These are phyloP conservation scores for Andricus quercusramuli DNA, from an alignment of 2,888 invertebrate genomes.

Conservation along the genomic window DNA sequence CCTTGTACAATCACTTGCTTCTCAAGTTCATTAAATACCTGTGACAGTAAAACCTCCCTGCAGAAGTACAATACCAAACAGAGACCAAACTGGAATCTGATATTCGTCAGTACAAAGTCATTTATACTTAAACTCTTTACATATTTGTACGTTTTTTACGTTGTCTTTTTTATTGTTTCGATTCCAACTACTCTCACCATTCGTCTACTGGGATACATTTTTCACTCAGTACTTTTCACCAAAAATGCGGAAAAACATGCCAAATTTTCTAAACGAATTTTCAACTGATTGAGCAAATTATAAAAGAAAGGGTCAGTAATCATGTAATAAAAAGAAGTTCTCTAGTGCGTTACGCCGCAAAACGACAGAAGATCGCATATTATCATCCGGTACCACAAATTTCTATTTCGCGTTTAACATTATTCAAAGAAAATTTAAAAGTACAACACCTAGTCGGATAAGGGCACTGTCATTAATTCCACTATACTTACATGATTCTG, in stretches of 20 bases:
- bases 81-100: background rate
- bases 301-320: too few relatives aligned
- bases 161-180: background rate
- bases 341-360: too few relatives aligned
- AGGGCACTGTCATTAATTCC: too few relatives aligned
- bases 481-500: too few relatives aligned
- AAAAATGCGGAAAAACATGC: background rate
- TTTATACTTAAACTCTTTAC: background rate
- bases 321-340: too few relatives aligned
- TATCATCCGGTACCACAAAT: too few relatives aligned
- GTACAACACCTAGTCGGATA: too few relatives aligned
- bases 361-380: too few relatives aligned
- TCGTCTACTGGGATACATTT: background rate
- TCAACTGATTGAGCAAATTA: too few relatives aligned
- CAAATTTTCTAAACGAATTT: background rate
- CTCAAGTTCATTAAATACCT: background rate
- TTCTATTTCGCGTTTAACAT: too few relatives aligned
- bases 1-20: background rate
- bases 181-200: background rate
- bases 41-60: slow-evolving; percentile 2
- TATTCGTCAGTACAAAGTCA: background rate
- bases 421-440: too few relatives aligned
- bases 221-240: background rate
- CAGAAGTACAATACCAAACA: background rate
- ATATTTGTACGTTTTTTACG: slow-evolving; percentile 12